Base-by-base conservation (phyloP, 2,113 vertebrate genomes). In the Sceloporus tristichus region DNA sequence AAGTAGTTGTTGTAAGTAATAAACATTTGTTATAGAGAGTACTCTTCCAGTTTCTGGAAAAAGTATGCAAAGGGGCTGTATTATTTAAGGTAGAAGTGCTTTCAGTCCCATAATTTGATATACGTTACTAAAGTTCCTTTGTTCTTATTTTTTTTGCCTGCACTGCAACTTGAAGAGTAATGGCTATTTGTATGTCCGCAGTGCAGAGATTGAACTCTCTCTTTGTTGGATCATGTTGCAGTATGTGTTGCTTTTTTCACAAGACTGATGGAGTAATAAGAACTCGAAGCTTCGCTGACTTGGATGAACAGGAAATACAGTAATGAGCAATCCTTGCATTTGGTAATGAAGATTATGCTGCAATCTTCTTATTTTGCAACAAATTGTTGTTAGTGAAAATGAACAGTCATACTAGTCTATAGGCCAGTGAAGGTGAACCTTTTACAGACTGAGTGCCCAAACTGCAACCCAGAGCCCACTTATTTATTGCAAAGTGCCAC, bases 131-230 rank as follows among this genome's bases (percentile, higher is more conserved):
- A 86, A 68, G 29, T 38, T 76, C 81, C 82, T 29, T 85, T 27
- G 25, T 29, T 62, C 10, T 18, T 71, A 29, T 42, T 56, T 80
- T 34, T 34, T 89, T 86, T 77, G 23, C 21, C 48, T 80, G 10
- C 53, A 78, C 73, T 34, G 0, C 65, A 84, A 42, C 8, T 27
- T 62, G 29, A 18, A 71, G 88, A 90, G 87, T 88, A 91, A 91
- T 70, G 79, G 87, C 66, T 85, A 79, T 88, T 0, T 0, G 29
- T 48, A 78, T 0, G 0, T 78, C 80, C 56, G 78, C 0, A 2
- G 90, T 89, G 27, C 9, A 70, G 84, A 59, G 90, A 56, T 56
- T 54, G 25, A 79, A 54, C n/a, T 75, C 1, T 70, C 9, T 16
- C 2, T 38, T 62, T 62, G 29, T 23, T 78, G 56, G 38, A 59